These are phyloP conservation scores for Campylomormyrus tamandua DNA, from an alignment of 2,113 vertebrate species.

Conservation along the genomic window DNA sequence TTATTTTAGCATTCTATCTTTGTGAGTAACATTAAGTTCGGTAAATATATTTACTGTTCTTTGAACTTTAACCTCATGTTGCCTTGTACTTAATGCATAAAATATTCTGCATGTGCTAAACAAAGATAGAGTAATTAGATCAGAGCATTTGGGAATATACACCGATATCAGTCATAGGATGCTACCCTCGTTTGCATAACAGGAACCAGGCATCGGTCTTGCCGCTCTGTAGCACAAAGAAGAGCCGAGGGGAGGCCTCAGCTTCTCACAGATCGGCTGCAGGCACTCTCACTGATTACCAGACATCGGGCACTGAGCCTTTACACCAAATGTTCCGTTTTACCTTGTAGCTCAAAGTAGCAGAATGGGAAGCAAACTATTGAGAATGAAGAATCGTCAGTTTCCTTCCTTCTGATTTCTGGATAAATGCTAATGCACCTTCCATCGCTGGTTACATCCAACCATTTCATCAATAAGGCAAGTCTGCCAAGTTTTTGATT, in stretches of 20 bases:
- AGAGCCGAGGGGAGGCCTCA: background rate
- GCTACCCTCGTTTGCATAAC: background rate
- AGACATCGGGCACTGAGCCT: background rate
- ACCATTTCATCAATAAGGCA: background rate
- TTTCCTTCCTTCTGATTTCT: background rate
- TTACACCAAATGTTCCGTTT: too few relatives aligned
- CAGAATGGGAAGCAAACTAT: background rate
- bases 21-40: background rate
- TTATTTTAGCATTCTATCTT: background rate
- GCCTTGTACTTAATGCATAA: background rate
- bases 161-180: background rate
- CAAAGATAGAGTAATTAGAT: background rate
- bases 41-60: background rate
- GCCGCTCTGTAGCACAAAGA: background rate
- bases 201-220: background rate
- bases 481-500: background rate
- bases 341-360: background rate
- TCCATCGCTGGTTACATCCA: background rate
- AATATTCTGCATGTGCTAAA: background rate
- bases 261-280: background rate
- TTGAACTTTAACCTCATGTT: background rate
- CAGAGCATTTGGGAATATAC: background rate
- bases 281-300: slow-evolving; percentile 3
- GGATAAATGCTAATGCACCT: background rate
- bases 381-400: background rate